Evolutionary conservation across 2,888 invertebrate species (phyloP), one percentile per base, ranked within the genome.

Genomic region (Scaeva pyrastri): DNA sequence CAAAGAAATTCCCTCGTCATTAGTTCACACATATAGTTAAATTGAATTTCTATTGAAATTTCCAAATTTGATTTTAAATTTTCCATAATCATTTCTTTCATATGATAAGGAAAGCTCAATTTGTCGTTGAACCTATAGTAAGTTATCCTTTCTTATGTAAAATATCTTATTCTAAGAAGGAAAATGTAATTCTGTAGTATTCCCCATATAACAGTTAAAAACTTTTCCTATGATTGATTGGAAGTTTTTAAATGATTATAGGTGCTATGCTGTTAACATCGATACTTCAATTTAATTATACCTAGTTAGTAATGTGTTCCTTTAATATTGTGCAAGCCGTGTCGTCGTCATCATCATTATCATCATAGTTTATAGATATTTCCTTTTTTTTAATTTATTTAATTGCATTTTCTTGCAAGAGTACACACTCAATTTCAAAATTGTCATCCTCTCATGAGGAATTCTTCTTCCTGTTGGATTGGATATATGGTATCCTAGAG

Each of bases 371-470:
- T 45, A 26, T 55, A 39, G 48, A 10, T 64, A 12, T 41, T n/a
- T 52, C 50, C 66, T 45, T 50, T 36, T 74, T 50, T 66, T 78
- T 26, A 60, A 74, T 74, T 68, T 74, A 80, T 74, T 60, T 74
- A 74, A 80, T 80, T 80, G 79, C 66, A 64, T 74, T 74, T 50
- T 36, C 36, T 43, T 50, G 16, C 26, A 39, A 45, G 71, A 62
- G 45, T 79, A 16, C 23, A 70, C 39, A 75, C 68, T 75, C 80
- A 80, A 72, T 80, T 60, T 68, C 26, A 45, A 75, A 75, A 52
- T 75, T 60, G 66, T 68, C 45, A 80, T 70, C n/a, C n/a, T n/a
- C 75, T 60, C 60, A 23, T 10, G 60, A 52, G 68, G 45, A 75
- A 62, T 43, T 39, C 58, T n/a, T 36, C 11, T 21, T 5, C n/a